Base-by-base conservation (phyloP, 2,888 invertebrate species). In the Zelleria hepariella region DNA sequence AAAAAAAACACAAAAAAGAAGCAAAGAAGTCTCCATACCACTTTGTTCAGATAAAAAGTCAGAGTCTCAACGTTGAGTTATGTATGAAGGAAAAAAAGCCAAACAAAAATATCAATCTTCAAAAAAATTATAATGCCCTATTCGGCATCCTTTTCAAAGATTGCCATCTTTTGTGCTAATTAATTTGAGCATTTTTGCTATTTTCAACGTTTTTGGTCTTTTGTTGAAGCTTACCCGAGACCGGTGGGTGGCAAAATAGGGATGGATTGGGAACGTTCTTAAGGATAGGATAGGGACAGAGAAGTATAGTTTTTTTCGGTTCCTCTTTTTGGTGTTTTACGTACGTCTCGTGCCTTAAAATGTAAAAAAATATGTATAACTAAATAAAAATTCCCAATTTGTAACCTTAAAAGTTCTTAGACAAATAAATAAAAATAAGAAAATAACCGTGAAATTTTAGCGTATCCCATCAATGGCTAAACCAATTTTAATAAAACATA, bases 151-250 rank as follows among this genome's bases (percentile, higher is more conserved):
- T 75, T 80, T 82, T 82, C 73, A 77, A 76, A 77, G 78, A 80
- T 82, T 72, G 73, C 72, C 66, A 77, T 83, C 85, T 82, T 83
- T 86, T 87, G 84, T 87, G 86, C 84, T 86, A 86, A 86, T 86
- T 87, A 86, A 69, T 74, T 74, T 77, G 72, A 66, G 67, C 68
- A 70, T 67, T 74, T 78, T 78, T 62, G 63, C 58, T 64, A 67
- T 75, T 48, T 75, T 48, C 7, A 23, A 47, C 20, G 47, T 24
- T 48, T 57, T 57, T 57, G 7, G 7, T 18, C 24, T 42, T 26
- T 72, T 71, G 68, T 67, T 54, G 65, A 68, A 64, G 71, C 71
- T 62, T 63, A 75, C 73, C 75, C 73, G 72, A 67, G 55, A 51
- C 51, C 65, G 64, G 72, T 80, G 80, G 82, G 80, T 82, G 82